phyloP scores from a whole-genome alignment of 2,797 vertebrate species.

The Lepidocolaptes lacrymiger region DNA sequence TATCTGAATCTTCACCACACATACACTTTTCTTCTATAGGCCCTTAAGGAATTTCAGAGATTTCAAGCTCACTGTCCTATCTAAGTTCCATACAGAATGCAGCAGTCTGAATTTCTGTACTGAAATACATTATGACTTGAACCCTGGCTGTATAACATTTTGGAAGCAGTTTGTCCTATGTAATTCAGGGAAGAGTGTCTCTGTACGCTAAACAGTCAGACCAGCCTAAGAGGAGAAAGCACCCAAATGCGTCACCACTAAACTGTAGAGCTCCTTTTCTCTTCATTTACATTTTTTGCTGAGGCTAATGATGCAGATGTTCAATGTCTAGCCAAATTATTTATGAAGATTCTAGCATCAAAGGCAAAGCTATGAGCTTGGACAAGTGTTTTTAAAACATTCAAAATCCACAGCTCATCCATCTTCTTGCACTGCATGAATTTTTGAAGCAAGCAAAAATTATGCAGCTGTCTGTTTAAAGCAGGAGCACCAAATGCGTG shows the following conservation, averaged over 20 bases:
- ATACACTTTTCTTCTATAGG: background rate
- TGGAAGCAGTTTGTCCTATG: background rate
- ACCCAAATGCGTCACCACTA: background rate
- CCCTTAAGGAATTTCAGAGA: background rate
- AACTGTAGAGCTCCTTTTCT: background rate
- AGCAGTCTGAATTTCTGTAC: background rate
- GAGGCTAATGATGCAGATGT: constrained; percentile 1
- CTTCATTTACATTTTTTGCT: background rate
- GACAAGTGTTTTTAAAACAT: background rate
- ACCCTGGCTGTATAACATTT: background rate
- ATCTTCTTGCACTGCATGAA: background rate
- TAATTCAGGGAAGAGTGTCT: background rate
- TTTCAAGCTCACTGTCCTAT: background rate
- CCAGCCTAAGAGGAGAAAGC: background rate
- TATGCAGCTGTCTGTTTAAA: background rate
- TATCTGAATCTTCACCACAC: background rate
- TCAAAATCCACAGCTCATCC: background rate
- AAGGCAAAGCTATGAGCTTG: background rate
- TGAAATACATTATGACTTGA: background rate
- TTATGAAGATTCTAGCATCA: background rate
- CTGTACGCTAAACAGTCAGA: background rate
- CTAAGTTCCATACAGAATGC: background rate
- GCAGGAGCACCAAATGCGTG: background rate
- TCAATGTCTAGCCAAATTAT: background rate
- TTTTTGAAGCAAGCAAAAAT: background rate